phyloP scores from a whole-genome alignment of 2,888 invertebrate genomes.

The Phrixothrix hirtus region DNA sequence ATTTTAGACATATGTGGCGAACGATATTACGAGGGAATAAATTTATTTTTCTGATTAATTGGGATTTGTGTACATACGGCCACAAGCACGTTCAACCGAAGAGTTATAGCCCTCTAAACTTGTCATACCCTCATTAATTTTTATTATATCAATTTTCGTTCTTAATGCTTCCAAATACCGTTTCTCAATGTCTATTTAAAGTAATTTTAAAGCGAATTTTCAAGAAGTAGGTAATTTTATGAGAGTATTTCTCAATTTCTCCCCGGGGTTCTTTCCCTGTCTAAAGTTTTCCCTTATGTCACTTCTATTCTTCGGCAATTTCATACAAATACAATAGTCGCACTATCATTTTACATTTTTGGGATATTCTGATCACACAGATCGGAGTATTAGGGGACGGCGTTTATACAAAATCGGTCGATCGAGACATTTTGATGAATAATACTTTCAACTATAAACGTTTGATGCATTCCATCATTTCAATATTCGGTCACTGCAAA shows the following conservation, averaged over 20 bases:
- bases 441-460: too few species aligned
- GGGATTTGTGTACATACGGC: constrained; percentile 6
- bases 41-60: constrained; percentile 41
- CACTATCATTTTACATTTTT: constrained; percentile 5
- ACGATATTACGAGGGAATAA: constrained; percentile 44
- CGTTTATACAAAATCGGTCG: too few species aligned
- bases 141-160: too few species aligned
- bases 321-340: constrained; percentile 5
- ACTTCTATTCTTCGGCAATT: constrained; percentile 7
- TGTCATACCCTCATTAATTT: too few species aligned
- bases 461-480: too few species aligned
- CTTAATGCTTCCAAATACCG: too few species aligned
- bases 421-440: too few species aligned
- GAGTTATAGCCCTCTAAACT: too few species aligned
- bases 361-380: not conserved
- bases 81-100: constrained; percentile 4
- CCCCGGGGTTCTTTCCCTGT: constrained; percentile 14
- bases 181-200: not conserved
- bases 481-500: too few species aligned
- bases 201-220: not conserved
- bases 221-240: not conserved
- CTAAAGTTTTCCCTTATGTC: constrained; percentile 9
- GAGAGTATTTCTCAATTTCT: constrained; percentile 3
- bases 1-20: constrained; percentile 48
- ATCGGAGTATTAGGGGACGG: too few species aligned